Base-by-base conservation (phyloP, 2,797 vertebrate species). In the Apodemus agrarius region DNA sequence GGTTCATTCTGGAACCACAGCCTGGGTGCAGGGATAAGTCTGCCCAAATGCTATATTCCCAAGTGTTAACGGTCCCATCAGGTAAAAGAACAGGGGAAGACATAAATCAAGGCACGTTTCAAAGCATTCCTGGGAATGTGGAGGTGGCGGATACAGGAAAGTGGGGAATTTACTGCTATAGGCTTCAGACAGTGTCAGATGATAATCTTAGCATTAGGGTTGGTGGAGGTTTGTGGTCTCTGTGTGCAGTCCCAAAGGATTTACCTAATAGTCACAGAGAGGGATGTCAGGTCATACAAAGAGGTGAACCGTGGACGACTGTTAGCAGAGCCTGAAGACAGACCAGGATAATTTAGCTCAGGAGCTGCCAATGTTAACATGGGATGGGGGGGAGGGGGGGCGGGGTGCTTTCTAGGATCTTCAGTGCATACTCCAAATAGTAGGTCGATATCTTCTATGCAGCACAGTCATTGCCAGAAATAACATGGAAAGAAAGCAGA, bases 401-500 rank as follows among this genome's bases (percentile, higher is more conserved):
- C n/a, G n/a, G n/a, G 49, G 49, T 57, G 24, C 40, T 59, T 40
- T 40, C 78, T 80, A 9, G 11, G 12, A 80, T 54, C 49, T 59
- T 81, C 79, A 57, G 52, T 37, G 22, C 11, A 59, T 37, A 37
- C 52, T 37, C 34, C 79, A 81, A 81, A 57, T 24, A 54, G 49
- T 19, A n/a, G 19, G 46, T 37, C 29, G 40, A 29, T 11, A 54
- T 63, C 31, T 29, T 24, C n/a, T 0, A 4, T 17, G 34, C 29
- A 31, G 43, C 49, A 76, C n/a, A 1, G 88, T 24, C 11, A 1
- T 49, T 83, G 85, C 8, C 57, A 54, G 57, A 80, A 65, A 84
- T 17, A 95, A 63, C 91, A 69, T 72, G 34, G 63, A 85, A 97
- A 81, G 31, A 78, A 34, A 52, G 16, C 79, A 92, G 34, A 90